Evolutionary conservation across 2,888 invertebrate species (phyloP), one percentile per base, ranked within the genome.

Genomic region (Galeruca laticollis): DNA sequence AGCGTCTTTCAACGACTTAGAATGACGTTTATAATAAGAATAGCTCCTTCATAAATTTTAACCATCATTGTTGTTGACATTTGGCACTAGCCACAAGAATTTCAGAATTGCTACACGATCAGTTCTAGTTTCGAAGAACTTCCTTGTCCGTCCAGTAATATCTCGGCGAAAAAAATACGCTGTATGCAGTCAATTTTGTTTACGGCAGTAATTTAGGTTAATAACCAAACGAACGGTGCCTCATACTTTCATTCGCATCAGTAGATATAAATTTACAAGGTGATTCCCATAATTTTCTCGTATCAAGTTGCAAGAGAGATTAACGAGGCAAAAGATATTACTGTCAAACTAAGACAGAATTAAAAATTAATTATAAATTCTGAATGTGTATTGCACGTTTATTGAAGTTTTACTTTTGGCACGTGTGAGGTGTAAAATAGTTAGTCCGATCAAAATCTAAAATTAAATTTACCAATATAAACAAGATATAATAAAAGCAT

Each of bases 241-340:
- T 56, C 66, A 60, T 59, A 66, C 66, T 66, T 66, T 66, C 66
- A 31, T 66, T 47, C 66, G 59, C 66, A 65, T 59, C 65, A 66
- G 66, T 66, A 56, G 56, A 35, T 57, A 15, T 33, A 57, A 3
- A 31, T 35, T 15, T 57, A 57, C 56, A 57, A 18, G 56, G 56
- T 2, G 56, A 57, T 57, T 33, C 56, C 21, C 1, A n/a, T 26
- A 52, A 52, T 18, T 15, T 18, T 18, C 18, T 5, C 26, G 3
- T 6, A 43, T 10, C 5, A 43, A 3, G 13, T n/a, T n/a, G n/a
- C n/a, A n/a, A n/a, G 43, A 11, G 8, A 43, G 8, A n/a, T 11
- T 43, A n/a, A n/a, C n/a, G n/a, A n/a, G n/a, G n/a, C n/a, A n/a
- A n/a, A n/a, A n/a, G n/a, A n/a, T n/a, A n/a, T n/a, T n/a, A n/a